Evolutionary conservation across 2,888 invertebrate genomes (phyloP).

Genomic region (Euplexia lucipara): DNA sequence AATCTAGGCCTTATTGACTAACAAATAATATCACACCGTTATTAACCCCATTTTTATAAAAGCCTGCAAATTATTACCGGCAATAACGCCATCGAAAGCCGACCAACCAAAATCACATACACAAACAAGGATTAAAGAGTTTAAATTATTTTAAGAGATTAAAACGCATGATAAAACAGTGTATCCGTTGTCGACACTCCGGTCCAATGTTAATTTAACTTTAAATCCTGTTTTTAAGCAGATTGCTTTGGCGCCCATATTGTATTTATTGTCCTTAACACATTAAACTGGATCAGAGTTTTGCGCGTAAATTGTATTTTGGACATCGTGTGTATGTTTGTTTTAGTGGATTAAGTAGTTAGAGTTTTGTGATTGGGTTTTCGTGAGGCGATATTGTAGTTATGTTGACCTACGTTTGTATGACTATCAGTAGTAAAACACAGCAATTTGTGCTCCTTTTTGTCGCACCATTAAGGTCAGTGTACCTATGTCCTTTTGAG

Average conservation of each 20-base stretch:
- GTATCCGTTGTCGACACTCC: constrained; percentile 71
- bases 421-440: too few species aligned
- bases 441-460: too few species aligned
- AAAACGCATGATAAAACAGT: constrained; percentile 80
- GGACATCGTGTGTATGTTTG: constrained; percentile 47
- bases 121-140: constrained; percentile 82
- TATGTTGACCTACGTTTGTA: too few species aligned
- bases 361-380: constrained; percentile 39
- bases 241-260: constrained; percentile 61
- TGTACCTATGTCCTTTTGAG: too few species aligned
- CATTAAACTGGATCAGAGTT: constrained; percentile 62
- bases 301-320: constrained; percentile 58
- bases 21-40: constrained; percentile 31
- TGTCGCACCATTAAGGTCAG: too few species aligned
- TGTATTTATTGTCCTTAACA: constrained; percentile 65
- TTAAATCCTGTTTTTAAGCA: constrained; percentile 75
- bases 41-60: constrained; percentile 33
- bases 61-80: constrained; percentile 41
- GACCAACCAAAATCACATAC: constrained; percentile 56
- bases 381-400: constrained; percentile 1
- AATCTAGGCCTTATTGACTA: constrained; percentile 16
- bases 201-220: constrained; percentile 80
- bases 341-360: constrained; percentile 55
- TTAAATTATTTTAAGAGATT: constrained; percentile 86
- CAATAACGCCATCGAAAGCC: constrained; percentile 51